These are phyloP conservation scores for Mustela lutreola DNA, from an alignment of 2,113 vertebrate genomes.

Conservation along the genomic window DNA sequence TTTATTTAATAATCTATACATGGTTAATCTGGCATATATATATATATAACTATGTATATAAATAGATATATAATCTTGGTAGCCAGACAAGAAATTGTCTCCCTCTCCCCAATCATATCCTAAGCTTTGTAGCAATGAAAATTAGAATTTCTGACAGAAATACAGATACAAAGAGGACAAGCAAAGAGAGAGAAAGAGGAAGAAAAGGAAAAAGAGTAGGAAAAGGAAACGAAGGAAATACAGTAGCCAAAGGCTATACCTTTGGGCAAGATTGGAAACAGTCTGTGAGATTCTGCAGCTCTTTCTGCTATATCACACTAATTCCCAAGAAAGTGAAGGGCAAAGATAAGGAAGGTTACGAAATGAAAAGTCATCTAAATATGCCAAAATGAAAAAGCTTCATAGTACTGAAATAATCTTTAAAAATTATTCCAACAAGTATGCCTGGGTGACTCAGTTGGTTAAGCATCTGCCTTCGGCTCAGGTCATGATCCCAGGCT, in stretches of 20 bases:
- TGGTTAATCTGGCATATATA: no score
- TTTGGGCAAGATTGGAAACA: background rate
- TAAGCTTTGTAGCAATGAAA: constrained; percentile 1
- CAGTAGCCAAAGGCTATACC: background rate
- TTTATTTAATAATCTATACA: background rate
- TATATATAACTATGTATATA: background rate
- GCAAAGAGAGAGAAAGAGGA: background rate
- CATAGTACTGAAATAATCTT: background rate
- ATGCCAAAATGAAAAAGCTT: constrained; percentile 8
- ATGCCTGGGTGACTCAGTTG: no score
- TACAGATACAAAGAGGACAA: no score
- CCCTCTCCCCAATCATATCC: background rate
- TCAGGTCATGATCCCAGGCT: no score
- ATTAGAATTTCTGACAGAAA: background rate
- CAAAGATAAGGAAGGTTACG: background rate
- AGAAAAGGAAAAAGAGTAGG: background rate
- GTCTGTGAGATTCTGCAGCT: background rate
- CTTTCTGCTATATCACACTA: background rate
- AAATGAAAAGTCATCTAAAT: background rate
- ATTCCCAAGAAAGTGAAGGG: background rate
- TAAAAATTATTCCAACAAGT: no score
- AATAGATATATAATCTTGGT: background rate
- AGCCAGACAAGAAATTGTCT: background rate
- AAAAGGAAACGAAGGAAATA: background rate
- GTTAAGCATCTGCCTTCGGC: no score